These are phyloP conservation scores for Ardeotis arabs DNA, from an alignment of 2,113 vertebrate species.

Conservation along the genomic window DNA sequence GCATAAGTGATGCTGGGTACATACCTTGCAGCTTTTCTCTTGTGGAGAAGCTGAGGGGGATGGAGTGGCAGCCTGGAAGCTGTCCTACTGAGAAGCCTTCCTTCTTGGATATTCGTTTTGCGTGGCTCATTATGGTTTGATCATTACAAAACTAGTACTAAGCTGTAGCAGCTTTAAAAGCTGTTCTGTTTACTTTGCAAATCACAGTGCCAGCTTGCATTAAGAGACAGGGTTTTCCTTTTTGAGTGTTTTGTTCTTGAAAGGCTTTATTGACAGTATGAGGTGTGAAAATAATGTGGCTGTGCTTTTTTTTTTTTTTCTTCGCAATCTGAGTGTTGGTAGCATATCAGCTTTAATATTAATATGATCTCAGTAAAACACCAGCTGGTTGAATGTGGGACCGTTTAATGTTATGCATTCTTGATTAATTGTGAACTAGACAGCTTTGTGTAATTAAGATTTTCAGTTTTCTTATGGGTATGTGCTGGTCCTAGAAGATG, in stretches of 20 bases:
- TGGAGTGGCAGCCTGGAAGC: not conserved
- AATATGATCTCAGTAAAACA: not conserved
- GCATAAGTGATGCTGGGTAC: not conserved
- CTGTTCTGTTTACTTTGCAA: not conserved
- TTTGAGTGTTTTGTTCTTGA: not conserved
- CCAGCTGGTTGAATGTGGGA: not conserved
- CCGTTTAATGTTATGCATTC: not conserved
- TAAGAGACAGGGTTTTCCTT: not conserved
- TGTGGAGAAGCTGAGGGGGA: not conserved
- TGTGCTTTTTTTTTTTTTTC: not conserved
- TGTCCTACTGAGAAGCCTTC: not conserved
- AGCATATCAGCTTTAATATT: not conserved
- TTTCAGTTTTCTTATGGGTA: not conserved
- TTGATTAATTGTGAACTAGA: not conserved
- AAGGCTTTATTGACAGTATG: not conserved
- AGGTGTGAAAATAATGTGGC: slow-evolving; percentile 6
- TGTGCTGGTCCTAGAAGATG: not conserved
- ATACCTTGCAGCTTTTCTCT: not conserved
- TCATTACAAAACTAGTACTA: not conserved
- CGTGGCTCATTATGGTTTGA: not conserved
- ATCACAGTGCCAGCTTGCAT: not conserved
- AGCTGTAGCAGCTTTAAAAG: not conserved
- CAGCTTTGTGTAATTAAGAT: not conserved
- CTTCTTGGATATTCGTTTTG: not conserved
- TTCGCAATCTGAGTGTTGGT: not conserved